Conservation (phyloP, 2,113 vertebrate species). For the Kryptolebias marmoratus region DNA sequence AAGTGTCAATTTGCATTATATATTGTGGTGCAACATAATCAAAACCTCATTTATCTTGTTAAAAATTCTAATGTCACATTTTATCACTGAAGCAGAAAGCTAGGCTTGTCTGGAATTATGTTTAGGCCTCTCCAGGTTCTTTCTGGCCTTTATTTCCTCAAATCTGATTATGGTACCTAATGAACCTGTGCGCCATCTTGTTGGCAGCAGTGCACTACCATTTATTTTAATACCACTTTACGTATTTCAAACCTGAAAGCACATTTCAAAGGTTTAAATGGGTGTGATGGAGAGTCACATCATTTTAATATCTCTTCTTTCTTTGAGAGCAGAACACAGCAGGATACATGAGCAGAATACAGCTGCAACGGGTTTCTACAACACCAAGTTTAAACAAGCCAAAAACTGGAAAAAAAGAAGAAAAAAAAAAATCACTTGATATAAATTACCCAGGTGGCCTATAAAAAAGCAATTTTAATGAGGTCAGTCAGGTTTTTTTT, state of each 20-base stretch:
- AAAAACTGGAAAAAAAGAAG: conserved; percentile 20
- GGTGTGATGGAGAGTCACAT: conserved; percentile 6
- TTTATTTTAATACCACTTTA: conserved; percentile 44
- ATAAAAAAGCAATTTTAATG: conserved; percentile 53
- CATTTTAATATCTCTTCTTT: conserved; percentile 1
- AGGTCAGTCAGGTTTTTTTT: conserved; percentile 44
- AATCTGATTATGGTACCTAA: conserved; percentile 63
- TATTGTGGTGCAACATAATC: conserved; percentile 28
- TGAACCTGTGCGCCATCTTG: conserved; percentile 53
- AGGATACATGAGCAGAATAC: neutral
- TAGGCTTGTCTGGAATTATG: conserved; percentile 15
- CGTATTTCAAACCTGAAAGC: conserved; percentile 30
- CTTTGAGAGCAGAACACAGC: neutral
- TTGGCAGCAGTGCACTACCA: conserved; percentile 32
- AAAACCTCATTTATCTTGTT: conserved; percentile 37
- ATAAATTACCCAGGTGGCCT: conserved; percentile 50
- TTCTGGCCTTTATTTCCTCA: conserved; percentile 25
- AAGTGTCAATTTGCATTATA: conserved; percentile 26
- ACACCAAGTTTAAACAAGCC: neutral
- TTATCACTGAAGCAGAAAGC: conserved; percentile 4
- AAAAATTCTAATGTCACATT: conserved; percentile 32
- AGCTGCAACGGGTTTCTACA: neutral
- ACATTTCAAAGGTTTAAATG: conserved; percentile 32
- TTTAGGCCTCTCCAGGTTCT: conserved; percentile 21
- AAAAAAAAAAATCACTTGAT: conserved; percentile 57